Conservation (phyloP, 2,113 vertebrate genomes). For the Hymenochirus boettgeri region DNA sequence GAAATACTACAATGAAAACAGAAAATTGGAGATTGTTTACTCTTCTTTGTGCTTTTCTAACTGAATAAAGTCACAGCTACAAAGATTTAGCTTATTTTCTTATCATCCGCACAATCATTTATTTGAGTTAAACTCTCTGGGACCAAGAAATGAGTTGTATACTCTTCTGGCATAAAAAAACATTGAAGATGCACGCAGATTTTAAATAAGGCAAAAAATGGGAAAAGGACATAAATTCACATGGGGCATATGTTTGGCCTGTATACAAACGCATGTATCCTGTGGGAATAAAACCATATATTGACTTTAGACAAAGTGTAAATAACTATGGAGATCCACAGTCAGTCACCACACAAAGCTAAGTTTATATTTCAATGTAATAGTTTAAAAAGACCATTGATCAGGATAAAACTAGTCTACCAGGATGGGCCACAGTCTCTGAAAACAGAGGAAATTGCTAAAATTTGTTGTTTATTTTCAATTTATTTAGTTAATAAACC, state of each 20-base stretch:
- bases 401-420: too few species aligned
- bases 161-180: neutral
- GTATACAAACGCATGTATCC: neutral
- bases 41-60: neutral
- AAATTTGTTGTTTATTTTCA: too few species aligned
- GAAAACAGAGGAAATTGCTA: too few species aligned
- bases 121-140: neutral
- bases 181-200: neutral
- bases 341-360: neutral
- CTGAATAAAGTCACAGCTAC: neutral
- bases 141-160: neutral
- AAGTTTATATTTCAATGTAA: too few species aligned
- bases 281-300: neutral
- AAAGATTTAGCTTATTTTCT: neutral
- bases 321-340: neutral
- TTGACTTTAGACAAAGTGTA: neutral
- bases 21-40: neutral
- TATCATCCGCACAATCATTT: neutral
- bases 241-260: conserved; percentile 2
- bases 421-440: too few species aligned
- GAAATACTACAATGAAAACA: too few species aligned
- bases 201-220: neutral
- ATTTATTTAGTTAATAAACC: too few species aligned
- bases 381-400: too few species aligned
- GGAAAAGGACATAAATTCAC: neutral